These are phyloP conservation scores for Venusia cambrica DNA, from an alignment of 2,888 invertebrate genomes.

Conservation along the genomic window DNA sequence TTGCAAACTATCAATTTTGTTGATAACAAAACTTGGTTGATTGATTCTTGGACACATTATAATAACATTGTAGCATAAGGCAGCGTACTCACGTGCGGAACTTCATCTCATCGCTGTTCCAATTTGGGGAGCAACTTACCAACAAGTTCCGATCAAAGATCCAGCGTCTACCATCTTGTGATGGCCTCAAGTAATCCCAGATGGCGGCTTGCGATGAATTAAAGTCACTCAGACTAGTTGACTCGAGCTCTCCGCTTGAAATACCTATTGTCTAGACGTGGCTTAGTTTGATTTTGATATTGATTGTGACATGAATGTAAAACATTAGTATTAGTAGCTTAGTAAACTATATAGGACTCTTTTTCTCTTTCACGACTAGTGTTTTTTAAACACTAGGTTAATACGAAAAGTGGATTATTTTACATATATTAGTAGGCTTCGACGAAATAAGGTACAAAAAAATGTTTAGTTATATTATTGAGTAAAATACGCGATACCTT, in stretches of 20 bases:
- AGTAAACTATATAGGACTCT: no score
- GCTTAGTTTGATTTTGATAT: constrained; percentile 29
- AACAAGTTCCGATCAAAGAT: constrained; percentile 54
- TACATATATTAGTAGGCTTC: no score
- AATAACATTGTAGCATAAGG: constrained; percentile 23
- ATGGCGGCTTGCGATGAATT: constrained; percentile 60
- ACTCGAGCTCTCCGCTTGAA: constrained; percentile 37
- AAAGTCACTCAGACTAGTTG: constrained; percentile 56
- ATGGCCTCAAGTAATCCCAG: constrained; percentile 65
- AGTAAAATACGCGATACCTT: no score
- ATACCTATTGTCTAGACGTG: constrained; percentile 40
- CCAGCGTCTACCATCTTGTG: constrained; percentile 48
- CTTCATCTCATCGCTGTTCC: constrained; percentile 26
- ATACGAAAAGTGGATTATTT: no score
- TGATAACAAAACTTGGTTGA: not conserved
- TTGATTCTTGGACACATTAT: constrained; percentile 8
- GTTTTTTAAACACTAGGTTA: no score
- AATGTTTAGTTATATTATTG: no score
- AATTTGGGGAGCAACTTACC: constrained; percentile 39
- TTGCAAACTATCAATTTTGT: no score
- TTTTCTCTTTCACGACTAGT: no score
- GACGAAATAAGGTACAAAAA: no score
- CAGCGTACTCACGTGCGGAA: constrained; percentile 21
- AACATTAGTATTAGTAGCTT: no score
- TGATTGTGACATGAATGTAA: no score